Base-by-base conservation (phyloP, 2,797 vertebrate species). In the Benthosema pterotum region DNA sequence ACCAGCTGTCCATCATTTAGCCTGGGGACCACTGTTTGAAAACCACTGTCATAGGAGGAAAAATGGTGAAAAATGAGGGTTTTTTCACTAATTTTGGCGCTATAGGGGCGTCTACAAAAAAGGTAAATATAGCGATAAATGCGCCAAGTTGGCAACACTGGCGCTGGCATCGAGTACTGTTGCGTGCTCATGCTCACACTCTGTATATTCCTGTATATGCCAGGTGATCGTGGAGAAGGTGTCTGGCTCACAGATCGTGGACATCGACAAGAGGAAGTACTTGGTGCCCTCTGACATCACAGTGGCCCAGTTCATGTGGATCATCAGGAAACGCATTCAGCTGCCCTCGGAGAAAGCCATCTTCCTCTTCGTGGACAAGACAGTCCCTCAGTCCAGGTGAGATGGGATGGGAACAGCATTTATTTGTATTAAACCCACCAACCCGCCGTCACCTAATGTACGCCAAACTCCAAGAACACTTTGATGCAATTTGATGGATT, bases 281-380 rank as follows among this genome's bases (percentile, higher is more conserved):
- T 87, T 99, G 88, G 98, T 99, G 64, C 98, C 97, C 0, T 98
- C 97, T 42, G 98, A 99, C 89, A 99, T 99, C 86, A 99, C 98
- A 0, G 97, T 99, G 93, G 97, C 98, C 60, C 97, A 99, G 92
- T 98, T 99, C 90, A 98, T 99, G 98, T 99, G 96, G 98, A 99
- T 99, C 91, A 99, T 99, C 92, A 94, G 97, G 88, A 99, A 99
- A 94, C 95, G 97, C 85, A 98, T 98, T 88, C 97, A 98, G 65
- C 94, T 99, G 82, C 98, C 98, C 28, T 98, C 97, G 9, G 98
- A 99, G 91, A 99, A 99, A 89, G 97, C 98, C 69, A 99, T 99
- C 91, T 99, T 99, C 87, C 94, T 99, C 75, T 99, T 99, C 49
- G 96, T 99, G 59, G 97, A 99, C 86, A 99, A 99, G 92, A 99